Conservation (phyloP, 2,797 vertebrate species). For the Lates japonicus region DNA sequence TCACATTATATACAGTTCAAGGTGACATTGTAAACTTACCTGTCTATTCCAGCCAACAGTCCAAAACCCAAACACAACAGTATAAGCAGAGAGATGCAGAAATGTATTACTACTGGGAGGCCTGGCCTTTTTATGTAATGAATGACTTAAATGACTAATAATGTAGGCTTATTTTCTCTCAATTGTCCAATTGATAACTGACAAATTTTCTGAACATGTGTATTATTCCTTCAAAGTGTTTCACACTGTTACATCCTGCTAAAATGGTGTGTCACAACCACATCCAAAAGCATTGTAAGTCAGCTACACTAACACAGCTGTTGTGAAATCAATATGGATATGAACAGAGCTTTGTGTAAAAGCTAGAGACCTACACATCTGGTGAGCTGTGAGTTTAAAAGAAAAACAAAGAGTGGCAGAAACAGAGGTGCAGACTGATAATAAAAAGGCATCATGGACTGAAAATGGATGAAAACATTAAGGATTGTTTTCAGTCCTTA, state of each 20-base stretch:
- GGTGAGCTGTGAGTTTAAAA: not conserved
- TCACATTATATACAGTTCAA: not conserved
- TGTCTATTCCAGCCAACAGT: not conserved
- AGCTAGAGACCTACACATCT: not conserved
- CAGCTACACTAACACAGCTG: not conserved
- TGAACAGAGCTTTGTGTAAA: not conserved
- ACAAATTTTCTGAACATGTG: not conserved
- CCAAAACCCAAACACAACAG: no score
- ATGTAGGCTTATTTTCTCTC: not conserved
- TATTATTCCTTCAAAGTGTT: not conserved
- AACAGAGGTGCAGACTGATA: not conserved
- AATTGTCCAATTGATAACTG: not conserved
- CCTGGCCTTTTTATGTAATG: not conserved
- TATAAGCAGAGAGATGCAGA: not conserved
- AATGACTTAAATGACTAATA: not conserved
- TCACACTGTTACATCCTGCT: not conserved
- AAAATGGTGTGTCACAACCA: not conserved
- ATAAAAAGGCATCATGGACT: not conserved
- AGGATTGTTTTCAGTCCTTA: no score
- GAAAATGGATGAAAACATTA: no score
- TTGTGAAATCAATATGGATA: constrained; percentile 2
- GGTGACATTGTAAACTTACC: not conserved
- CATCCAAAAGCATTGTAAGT: not conserved
- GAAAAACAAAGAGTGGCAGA: not conserved
- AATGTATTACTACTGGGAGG: not conserved